Evolutionary conservation across 1,140 invertebrate genomes (phyloP), one percentile per base, ranked within the genome.

Genomic region (Calliphora vicina): DNA sequence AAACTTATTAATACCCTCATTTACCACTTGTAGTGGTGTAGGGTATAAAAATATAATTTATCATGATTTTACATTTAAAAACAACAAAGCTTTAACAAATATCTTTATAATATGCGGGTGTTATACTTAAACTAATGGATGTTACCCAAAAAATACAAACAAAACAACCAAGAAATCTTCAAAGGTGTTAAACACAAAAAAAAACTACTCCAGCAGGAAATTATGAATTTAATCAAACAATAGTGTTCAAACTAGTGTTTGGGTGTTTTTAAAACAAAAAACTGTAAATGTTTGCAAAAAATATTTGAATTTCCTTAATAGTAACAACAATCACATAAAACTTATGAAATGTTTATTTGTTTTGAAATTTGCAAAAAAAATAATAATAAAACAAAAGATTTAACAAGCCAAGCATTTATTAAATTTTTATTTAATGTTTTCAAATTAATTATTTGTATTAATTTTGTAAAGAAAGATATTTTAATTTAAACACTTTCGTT

Each of bases 291-390:
- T 57, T 57, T n/a, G n/a, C 13, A 57, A 57, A 57, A 17, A 57
- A 57, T 57, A 57, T 57, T 57, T 57, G 50, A 57, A 57, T 57
- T 57, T 57, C 50, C 50, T 57, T 57, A 57, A 57, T n/a, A 57
- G 15, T 15, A 57, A 57, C 50, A 17, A 57, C 50, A 57, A 57
- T 57, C 50, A 57, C 2, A n/a, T n/a, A 57, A 57, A 57, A 57
- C 15, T 57, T 57, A 57, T 57, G 50, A 57, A 57, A n/a, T 57
- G 15, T 57, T n/a, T n/a, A n/a, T n/a, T 57, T 17, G n/a, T 35
- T 35, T 35, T 35, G 35, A 5, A 2, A n/a, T n/a, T n/a, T n/a
- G n/a, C n/a, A n/a, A n/a, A n/a, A n/a, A n/a, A n/a, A n/a, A n/a
- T n/a, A n/a, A n/a, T n/a, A n/a, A 0, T n/a, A n/a, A 57, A 57